phyloP scores from a whole-genome alignment of 2,888 invertebrate genomes.

The Willowsia nigromaculata region DNA sequence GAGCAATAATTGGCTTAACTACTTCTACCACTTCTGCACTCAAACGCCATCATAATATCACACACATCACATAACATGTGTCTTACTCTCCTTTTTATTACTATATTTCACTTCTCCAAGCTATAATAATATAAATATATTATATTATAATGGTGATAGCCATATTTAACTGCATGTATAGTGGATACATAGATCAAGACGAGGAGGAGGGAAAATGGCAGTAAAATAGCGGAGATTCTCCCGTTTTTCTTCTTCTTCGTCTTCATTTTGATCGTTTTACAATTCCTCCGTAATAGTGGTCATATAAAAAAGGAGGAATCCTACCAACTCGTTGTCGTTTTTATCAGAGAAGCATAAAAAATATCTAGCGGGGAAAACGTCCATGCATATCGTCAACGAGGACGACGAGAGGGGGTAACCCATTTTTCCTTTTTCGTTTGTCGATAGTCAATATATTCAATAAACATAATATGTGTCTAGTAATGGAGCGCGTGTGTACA shows the following conservation, averaged over 20 bases:
- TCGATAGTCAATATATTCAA: neutral
- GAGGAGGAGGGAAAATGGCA: slow-evolving; percentile 37
- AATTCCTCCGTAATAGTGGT: slow-evolving; percentile 45
- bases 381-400: slow-evolving; percentile 13
- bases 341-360: slow-evolving; percentile 54
- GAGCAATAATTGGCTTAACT: slow-evolving; percentile 70
- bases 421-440: neutral
- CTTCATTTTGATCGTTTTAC: slow-evolving; percentile 55
- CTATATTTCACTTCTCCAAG: slow-evolving; percentile 38
- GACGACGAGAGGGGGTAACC: neutral
- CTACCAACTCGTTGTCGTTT: slow-evolving; percentile 19
- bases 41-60: slow-evolving; percentile 40
- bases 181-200: neutral
- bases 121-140: slow-evolving; percentile 33
- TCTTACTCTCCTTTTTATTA: slow-evolving; percentile 44
- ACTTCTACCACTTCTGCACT: slow-evolving; percentile 42
- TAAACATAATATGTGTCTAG: neutral
- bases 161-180: neutral
- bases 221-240: slow-evolving; percentile 35
- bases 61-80: slow-evolving; percentile 48
- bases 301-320: slow-evolving; percentile 44
- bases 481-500: too few species aligned
- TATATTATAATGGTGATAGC: slow-evolving; percentile 27
- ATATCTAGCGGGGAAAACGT: slow-evolving; percentile 17
- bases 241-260: slow-evolving; percentile 27